phyloP scores from a whole-genome alignment of 92 coral and sea anemone species.

The Nematostella vectensis region DNA sequence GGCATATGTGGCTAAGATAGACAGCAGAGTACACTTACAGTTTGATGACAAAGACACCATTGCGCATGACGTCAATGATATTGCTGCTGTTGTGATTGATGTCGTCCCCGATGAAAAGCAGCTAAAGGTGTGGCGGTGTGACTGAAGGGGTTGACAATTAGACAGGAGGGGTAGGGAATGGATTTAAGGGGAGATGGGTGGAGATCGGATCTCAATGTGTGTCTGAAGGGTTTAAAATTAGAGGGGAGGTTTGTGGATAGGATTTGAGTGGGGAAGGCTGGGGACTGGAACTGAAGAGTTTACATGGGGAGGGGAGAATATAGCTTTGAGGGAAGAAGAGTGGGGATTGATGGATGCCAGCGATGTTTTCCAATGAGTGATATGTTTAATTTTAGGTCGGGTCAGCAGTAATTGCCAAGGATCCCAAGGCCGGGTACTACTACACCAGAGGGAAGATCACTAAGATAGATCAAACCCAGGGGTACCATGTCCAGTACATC shows the following conservation, averaged over 20 bases:
- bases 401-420: slow-evolving; percentile 54
- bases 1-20: slow-evolving; percentile 47
- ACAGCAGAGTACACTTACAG: slow-evolving; percentile 33
- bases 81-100: slow-evolving; percentile 72
- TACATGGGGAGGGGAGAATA: too few relatives aligned
- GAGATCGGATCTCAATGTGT: too few relatives aligned
- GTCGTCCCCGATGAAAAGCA: slow-evolving; percentile 42
- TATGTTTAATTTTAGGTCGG: too few relatives aligned
- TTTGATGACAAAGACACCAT: slow-evolving; percentile 40
- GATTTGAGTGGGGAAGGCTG: too few relatives aligned
- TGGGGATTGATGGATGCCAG: too few relatives aligned
- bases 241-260: too few relatives aligned
- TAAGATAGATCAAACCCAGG: slow-evolving; percentile 31
- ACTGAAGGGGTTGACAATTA: not conserved
- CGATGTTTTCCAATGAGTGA: too few relatives aligned
- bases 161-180: too few relatives aligned
- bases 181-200: too few relatives aligned
- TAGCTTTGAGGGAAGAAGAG: too few relatives aligned
- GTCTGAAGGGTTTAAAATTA: too few relatives aligned
- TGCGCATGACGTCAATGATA: slow-evolving; percentile 65
- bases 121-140: slow-evolving; percentile 29
- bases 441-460: slow-evolving; percentile 33
- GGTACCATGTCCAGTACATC: slow-evolving; percentile 49
- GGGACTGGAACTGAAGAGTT: too few relatives aligned
- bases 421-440: slow-evolving; percentile 28